A percentile compares a stretch with the other conserved stretches of the same genome.
Evolutionary conservation across 2,888 invertebrate species (phyloP).

Genomic region (Lymantria monacha): DNA sequence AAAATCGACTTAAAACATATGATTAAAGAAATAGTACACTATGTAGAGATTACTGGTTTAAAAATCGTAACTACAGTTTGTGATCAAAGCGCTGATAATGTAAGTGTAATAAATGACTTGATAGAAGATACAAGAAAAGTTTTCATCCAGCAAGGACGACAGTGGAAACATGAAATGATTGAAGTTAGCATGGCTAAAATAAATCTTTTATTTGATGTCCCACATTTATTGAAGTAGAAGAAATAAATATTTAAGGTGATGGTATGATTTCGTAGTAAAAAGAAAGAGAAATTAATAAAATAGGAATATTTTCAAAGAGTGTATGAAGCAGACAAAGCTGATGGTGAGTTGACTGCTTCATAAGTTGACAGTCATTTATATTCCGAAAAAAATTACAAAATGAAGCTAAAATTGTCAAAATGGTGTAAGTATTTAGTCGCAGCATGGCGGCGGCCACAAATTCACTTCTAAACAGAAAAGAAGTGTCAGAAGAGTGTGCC

Average conservation of each 20-base stretch:
- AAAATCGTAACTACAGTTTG: constrained; percentile 22
- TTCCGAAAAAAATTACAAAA: too few species aligned
- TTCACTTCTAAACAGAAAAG: too few species aligned
- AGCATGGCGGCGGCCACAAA: too few species aligned
- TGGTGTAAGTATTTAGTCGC: too few species aligned
- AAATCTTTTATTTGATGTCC: constrained; percentile 29
- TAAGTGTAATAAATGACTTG: constrained; percentile 25
- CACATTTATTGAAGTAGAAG: constrained; percentile 32
- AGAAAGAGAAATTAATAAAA: constrained; percentile 25
- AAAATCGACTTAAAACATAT: constrained; percentile 22
- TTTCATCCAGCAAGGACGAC: constrained; percentile 12
- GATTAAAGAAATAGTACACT: constrained; percentile 18
- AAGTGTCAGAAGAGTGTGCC: too few species aligned
- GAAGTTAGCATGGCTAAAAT: constrained; percentile 12
- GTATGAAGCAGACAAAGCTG: constrained; percentile 26
- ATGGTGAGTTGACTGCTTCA: too few species aligned
- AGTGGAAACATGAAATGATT: constrained; percentile 21
- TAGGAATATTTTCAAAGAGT: constrained; percentile 30
- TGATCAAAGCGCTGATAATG: constrained; percentile 33
- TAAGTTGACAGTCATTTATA: too few species aligned
- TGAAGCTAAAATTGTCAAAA: too few species aligned
- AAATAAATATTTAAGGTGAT: constrained; percentile 29
- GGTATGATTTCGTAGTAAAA: constrained; percentile 7
- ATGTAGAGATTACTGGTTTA: constrained; percentile 14
- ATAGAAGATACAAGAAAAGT: constrained; percentile 20